phyloP scores from a whole-genome alignment of 2,113 vertebrate genomes.

The Centrocercus urophasianus region DNA sequence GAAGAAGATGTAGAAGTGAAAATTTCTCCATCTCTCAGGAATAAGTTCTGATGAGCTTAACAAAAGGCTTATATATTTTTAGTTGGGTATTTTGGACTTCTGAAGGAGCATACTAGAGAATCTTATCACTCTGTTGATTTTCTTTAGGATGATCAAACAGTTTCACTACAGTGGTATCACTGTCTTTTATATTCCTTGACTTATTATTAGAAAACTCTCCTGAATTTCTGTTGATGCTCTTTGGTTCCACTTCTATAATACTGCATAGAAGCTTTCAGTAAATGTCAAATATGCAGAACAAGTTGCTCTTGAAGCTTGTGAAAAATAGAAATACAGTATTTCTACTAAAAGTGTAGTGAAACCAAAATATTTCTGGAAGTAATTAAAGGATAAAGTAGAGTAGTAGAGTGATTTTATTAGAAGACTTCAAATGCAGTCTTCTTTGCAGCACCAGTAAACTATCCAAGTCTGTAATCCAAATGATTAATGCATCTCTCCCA shows the following conservation, averaged over 20 bases:
- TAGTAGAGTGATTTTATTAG: slow-evolving; percentile 40
- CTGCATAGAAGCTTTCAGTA: not conserved
- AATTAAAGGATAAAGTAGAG: slow-evolving; percentile 7
- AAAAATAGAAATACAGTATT: slow-evolving; percentile 33
- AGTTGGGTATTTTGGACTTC: not conserved
- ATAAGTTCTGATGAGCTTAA: not conserved
- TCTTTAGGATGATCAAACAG: not conserved
- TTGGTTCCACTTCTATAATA: slow-evolving; percentile 31
- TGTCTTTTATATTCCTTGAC: not conserved
- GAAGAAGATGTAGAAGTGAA: not conserved
- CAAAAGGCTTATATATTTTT: not conserved
- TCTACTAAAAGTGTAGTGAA: slow-evolving; percentile 41
- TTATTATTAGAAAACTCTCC: slow-evolving; percentile 3
- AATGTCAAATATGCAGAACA: not conserved
- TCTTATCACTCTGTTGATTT: not conserved
- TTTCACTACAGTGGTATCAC: not conserved
- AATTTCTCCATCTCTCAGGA: not conserved
- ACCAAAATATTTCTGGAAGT: slow-evolving; percentile 29
- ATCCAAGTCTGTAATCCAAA: not conserved
- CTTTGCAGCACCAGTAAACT: slow-evolving; percentile 24
- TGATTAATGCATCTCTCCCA: slow-evolving; percentile 17
- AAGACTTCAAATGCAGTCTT: slow-evolving; percentile 28
- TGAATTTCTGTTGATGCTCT: slow-evolving; percentile 23
- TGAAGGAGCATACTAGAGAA: not conserved
- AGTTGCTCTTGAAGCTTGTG: slow-evolving; percentile 1